Conservation (phyloP, 2,888 invertebrate species). For the Busseola fusca region DNA sequence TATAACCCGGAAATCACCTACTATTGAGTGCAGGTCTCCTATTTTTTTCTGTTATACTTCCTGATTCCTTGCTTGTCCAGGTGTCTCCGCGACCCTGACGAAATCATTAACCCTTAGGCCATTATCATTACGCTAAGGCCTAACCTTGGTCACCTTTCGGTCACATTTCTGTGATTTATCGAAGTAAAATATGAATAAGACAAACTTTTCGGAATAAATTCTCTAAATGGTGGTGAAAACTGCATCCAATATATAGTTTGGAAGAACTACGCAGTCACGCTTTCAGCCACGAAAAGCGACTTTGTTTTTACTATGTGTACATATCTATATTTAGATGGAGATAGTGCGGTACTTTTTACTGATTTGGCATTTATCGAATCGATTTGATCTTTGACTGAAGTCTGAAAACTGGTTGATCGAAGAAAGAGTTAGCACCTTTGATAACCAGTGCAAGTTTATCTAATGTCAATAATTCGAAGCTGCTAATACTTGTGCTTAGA, state of each 20-base stretch:
- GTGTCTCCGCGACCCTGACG: background rate
- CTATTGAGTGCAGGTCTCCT: accelerated
- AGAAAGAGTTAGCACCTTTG: background rate
- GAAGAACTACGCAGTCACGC: background rate
- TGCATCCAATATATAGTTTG: background rate
- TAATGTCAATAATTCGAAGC: background rate
- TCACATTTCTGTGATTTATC: background rate
- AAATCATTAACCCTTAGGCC: background rate
- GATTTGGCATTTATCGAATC: background rate
- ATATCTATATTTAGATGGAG: background rate
- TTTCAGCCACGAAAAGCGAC: background rate
- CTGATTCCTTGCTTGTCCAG: background rate
- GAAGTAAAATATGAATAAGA: background rate
- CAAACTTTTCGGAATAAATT: background rate
- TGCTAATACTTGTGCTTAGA: background rate
- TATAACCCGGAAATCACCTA: background rate
- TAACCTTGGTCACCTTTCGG: no score
- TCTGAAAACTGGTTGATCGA: background rate
- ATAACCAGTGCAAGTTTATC: background rate
- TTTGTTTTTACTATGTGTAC: background rate
- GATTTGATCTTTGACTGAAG: background rate
- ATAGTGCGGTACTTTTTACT: background rate
- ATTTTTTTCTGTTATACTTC: background rate
- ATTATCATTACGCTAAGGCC: no score
- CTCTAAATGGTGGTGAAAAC: background rate